phyloP scores from a whole-genome alignment of 2,888 invertebrate species.

The Patella depressa region DNA sequence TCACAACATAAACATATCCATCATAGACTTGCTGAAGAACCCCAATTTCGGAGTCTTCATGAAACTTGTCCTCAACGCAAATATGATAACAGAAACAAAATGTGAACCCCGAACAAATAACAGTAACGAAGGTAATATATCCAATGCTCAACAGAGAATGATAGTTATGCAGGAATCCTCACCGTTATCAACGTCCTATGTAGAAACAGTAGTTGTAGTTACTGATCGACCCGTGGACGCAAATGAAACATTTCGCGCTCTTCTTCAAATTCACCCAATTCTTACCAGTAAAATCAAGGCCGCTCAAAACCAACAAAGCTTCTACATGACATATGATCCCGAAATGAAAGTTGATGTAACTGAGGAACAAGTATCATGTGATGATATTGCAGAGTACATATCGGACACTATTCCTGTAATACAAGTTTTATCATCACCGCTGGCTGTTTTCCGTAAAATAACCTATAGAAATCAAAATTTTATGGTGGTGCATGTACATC shows the following conservation, averaged over 20 bases:
- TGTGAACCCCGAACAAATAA: neutral
- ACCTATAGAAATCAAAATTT: neutral
- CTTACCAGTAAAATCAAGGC: neutral
- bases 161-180: constrained; percentile 17
- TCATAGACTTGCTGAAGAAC: neutral
- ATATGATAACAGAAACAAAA: neutral
- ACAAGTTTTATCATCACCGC: neutral
- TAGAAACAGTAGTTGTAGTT: neutral
- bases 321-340: neutral
- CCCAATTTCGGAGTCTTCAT: neutral
- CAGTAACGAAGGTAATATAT: neutral
- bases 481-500: neutral
- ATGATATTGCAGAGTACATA: neutral
- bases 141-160: constrained; percentile 24
- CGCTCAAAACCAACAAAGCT: neutral
- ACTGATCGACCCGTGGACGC: neutral
- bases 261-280: neutral
- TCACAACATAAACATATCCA: neutral
- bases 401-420: neutral
- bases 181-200: constrained; percentile 18
- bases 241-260: neutral
- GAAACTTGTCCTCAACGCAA: neutral
- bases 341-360: neutral
- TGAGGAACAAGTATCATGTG: neutral
- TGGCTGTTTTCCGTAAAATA: neutral